These are phyloP conservation scores for Sylvicola fuscatus DNA, from an alignment of 2,888 invertebrate genomes.

Conservation along the genomic window DNA sequence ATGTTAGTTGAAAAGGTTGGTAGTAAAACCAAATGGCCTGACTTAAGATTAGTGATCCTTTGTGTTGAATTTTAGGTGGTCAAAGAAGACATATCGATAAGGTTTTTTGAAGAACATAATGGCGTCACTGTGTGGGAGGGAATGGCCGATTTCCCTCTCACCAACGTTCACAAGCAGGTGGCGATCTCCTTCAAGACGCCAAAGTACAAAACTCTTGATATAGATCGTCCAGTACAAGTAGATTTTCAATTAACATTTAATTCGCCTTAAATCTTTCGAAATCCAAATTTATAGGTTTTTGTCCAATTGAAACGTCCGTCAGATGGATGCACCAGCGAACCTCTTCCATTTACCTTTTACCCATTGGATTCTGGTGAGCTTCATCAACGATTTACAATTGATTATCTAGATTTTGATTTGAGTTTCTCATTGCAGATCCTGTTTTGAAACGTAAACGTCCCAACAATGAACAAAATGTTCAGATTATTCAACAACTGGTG, in stretches of 20 bases:
- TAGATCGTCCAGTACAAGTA: constrained; percentile 24
- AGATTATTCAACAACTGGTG: too few species aligned
- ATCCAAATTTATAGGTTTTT: constrained; percentile 19
- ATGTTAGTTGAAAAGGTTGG: constrained; percentile 35
- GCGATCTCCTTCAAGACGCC: constrained; percentile 25
- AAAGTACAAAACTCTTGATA: constrained; percentile 21
- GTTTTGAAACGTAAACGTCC: too few species aligned
- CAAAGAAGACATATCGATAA: constrained; percentile 33
- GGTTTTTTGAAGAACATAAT: constrained; percentile 32
- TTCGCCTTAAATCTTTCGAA: not conserved
- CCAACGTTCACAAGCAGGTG: constrained; percentile 33
- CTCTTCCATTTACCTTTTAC: constrained; percentile 42
- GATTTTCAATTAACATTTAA: too few species aligned
- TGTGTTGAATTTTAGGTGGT: too few species aligned
- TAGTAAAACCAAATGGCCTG: too few species aligned
- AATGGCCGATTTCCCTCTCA: constrained; percentile 30
- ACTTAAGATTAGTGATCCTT: too few species aligned
- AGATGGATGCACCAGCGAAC: constrained; percentile 41
- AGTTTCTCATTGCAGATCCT: too few species aligned
- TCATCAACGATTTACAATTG: too few species aligned
- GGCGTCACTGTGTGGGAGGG: constrained; percentile 31
- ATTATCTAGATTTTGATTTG: too few species aligned
- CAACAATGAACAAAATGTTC: too few species aligned
- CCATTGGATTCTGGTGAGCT: constrained; percentile 23
- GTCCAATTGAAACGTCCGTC: constrained; percentile 47